Evolutionary conservation across 2,888 invertebrate genomes (phyloP).

Genomic region (Drosophila dives): DNA sequence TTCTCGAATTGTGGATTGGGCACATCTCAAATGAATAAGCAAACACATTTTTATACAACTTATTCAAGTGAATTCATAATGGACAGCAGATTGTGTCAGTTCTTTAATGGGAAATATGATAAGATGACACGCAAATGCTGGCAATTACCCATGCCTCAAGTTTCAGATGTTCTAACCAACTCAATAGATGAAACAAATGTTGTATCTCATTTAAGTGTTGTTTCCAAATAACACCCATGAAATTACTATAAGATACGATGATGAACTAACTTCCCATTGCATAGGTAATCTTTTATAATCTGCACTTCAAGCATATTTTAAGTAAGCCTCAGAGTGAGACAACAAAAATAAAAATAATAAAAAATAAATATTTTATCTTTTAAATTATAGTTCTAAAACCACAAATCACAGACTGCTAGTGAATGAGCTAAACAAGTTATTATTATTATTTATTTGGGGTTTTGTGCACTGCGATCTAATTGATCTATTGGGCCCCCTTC

Average conservation of each 20-base stretch:
- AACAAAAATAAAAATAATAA: too few relatives aligned
- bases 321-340: too few relatives aligned
- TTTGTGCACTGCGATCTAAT: too few relatives aligned
- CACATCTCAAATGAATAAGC: neutral
- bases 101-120: neutral
- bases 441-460: too few relatives aligned
- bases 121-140: neutral
- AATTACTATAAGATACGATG: neutral
- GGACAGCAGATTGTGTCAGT: constrained; percentile 10
- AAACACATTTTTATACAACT: constrained; percentile 1
- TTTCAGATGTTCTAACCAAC: neutral
- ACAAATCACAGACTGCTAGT: too few relatives aligned
- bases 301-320: too few relatives aligned
- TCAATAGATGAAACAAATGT: neutral
- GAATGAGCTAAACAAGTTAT: neutral
- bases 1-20: neutral
- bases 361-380: neutral
- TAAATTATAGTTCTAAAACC: neutral
- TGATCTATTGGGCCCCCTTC: too few relatives aligned
- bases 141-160: constrained; percentile 1
- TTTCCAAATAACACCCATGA: neutral
- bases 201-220: neutral
- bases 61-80: constrained; percentile 14
- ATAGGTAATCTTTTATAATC: neutral
- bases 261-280: neutral